Evolutionary conservation across 2,113 vertebrate genomes (phyloP), one percentile per base, ranked within the genome.

Genomic region (Caloenas nicobarica): DNA sequence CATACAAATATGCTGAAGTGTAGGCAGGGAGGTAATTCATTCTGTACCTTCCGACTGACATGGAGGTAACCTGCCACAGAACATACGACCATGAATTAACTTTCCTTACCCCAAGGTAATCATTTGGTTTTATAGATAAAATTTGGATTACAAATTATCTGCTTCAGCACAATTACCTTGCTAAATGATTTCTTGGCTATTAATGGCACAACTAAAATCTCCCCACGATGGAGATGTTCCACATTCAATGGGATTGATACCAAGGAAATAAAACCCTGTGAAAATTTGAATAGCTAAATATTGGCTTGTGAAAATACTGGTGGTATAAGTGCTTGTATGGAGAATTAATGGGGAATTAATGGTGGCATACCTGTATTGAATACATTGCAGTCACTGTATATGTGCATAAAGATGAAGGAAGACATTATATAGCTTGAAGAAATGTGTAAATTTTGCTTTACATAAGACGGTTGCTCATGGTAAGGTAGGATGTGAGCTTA

Each of bases 41-140:
- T 53, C 54, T 72, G 44, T 56, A 15, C 11, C 36, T 36, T 95
- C 54, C 44, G 57, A 66, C 46, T 65, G 4, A 24, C 68, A 78
- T 29, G 81, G 34, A 86, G 16, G 40, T 38, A 86, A 84, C 40
- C 25, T 89, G 74, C 5, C n/a, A 80, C 50, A 34, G 66, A 89
- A 70, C 1, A 1, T 73, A 38, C 2, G 2, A 44, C 46, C 9
- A 0, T 58, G 62, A 77, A 80, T 89, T 95, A 87, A 66, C 34
- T 94, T 94, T 38, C 33, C 36, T 50, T 91, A 84, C 44, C 36
- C 54, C 66, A 77, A 86, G 17, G 34, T 68, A 88, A 90, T 58
- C 3, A 83, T 82, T 91, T 85, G 31, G 33, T 28, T 89, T 90
- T 88, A 91, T 22, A 91, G 58, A 88, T n/a, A 88, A 83, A 95